Evolutionary conservation across 2,113 vertebrate genomes (phyloP).

Genomic region (Pimephales promelas): DNA sequence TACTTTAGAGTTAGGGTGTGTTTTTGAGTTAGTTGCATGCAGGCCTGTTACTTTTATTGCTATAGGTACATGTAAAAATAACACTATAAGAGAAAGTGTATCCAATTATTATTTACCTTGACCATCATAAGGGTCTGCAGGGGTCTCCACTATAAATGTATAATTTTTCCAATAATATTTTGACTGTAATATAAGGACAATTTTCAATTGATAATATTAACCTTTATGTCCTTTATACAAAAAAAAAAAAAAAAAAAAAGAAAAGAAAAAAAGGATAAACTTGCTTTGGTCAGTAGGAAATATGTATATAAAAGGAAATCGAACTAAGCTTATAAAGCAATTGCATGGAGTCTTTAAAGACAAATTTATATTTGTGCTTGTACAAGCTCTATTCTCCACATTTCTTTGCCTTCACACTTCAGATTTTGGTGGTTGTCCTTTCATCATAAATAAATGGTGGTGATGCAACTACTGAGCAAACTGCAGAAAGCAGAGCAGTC

Average conservation of each 20-base stretch:
- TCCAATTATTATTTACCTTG: background rate
- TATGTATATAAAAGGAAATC: background rate
- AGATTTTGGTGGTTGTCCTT: background rate
- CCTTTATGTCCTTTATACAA: background rate
- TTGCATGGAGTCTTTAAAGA: background rate
- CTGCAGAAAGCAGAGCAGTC: background rate
- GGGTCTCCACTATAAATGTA: background rate
- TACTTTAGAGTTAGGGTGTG: background rate
- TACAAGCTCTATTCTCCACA: background rate
- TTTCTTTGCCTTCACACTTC: background rate
- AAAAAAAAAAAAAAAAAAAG: background rate
- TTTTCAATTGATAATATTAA: too few species aligned
- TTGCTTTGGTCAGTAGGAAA: background rate
- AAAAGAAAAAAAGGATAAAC: background rate
- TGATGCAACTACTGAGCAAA: conserved; percentile 37
- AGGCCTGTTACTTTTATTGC: background rate
- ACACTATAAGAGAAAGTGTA: background rate
- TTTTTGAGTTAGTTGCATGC: background rate
- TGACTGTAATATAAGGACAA: background rate
- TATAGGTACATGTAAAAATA: background rate
- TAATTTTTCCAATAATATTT: background rate
- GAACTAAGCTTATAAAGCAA: background rate
- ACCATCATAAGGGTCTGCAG: background rate
- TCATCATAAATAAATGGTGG: conserved; percentile 6
- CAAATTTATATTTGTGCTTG: background rate